A percentile compares a stretch with the other conserved stretches of the same genome.
Evolutionary conservation across 2,888 invertebrate species (phyloP).

Genomic region (Melipona bicolor): DNA sequence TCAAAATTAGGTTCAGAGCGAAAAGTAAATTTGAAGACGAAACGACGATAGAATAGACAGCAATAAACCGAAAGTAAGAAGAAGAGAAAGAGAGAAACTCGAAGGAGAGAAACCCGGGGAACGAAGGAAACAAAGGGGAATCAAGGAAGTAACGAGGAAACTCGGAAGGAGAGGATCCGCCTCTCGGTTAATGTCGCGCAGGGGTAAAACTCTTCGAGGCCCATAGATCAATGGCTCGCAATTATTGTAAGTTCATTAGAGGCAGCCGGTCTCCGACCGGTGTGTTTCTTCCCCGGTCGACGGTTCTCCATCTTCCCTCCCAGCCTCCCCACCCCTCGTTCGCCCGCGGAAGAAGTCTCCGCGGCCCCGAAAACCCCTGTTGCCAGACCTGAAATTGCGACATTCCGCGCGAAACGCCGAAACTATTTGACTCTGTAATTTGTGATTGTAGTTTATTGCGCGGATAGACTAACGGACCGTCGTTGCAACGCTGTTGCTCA

Average conservation of each 20-base stretch:
- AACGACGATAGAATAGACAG: neutral
- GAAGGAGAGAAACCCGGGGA: neutral
- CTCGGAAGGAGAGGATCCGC: conserved; percentile 57
- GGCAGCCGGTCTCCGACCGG: conserved; percentile 68
- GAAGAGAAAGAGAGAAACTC: no score
- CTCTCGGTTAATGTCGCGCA: conserved; percentile 73
- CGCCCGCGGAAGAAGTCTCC: conserved; percentile 72
- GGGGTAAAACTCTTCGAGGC: conserved; percentile 79
- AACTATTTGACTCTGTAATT: conserved; percentile 84
- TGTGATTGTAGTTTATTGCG: conserved; percentile 84
- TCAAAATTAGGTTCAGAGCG: neutral
- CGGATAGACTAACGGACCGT: conserved; percentile 80
- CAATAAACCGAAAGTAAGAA: neutral
- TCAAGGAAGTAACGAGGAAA: conserved; percentile 32
- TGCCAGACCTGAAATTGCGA: conserved; percentile 82
- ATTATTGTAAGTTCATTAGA: conserved; percentile 85
- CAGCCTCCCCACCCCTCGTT: conserved; percentile 45
- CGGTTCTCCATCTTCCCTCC: conserved; percentile 53
- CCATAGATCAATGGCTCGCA: conserved; percentile 84
- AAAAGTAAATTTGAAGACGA: neutral
- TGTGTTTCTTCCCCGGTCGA: conserved; percentile 60
- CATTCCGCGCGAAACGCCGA: conserved; percentile 84
- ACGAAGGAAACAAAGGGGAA: conserved; percentile 16
- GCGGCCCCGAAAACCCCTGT: conserved; percentile 70
- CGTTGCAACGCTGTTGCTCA: conserved; percentile 68